Percentiles rank a stretch among this genome's conserved stretches.
These are phyloP conservation scores for Coelopa pilipes DNA, from an alignment of 2,888 invertebrate species.

Conservation along the genomic window DNA sequence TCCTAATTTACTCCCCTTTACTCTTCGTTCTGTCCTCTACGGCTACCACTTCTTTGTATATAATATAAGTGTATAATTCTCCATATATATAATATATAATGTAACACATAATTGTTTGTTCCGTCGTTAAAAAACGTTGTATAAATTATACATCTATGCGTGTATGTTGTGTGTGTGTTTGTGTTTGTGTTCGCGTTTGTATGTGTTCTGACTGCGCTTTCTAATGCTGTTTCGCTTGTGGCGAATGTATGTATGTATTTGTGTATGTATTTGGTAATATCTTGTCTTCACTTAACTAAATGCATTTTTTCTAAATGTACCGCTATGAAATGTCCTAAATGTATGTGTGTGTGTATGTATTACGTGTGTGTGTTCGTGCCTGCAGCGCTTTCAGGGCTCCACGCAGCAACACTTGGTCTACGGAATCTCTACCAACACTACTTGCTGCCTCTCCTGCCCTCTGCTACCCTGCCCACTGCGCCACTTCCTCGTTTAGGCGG, in stretches of 20 bases:
- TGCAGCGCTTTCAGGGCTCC: no score
- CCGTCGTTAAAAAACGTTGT: not conserved
- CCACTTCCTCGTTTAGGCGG: no score
- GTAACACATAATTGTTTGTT: no score
- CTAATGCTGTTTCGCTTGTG: conserved; percentile 7
- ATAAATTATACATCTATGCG: conserved; percentile 34
- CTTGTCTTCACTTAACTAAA: conserved; percentile 23
- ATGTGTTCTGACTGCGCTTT: not conserved
- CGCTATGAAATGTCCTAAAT: not conserved
- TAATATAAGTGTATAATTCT: conserved; percentile 14
- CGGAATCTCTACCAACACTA: no score
- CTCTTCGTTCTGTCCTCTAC: conserved; percentile 30
- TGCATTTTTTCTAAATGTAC: not conserved
- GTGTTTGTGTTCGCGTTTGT: no score
- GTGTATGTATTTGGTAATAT: not conserved
- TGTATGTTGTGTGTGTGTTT: conserved; percentile 32
- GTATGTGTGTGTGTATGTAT: no score
- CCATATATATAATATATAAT: conserved; percentile 10
- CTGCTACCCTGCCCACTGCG: not conserved
- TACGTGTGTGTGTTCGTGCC: no score
- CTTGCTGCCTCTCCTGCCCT: not conserved
- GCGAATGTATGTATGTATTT: conserved; percentile 14
- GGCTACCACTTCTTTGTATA: conserved; percentile 33
- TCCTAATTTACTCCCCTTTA: conserved; percentile 41
- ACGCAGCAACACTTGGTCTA: no score